phyloP scores from a whole-genome alignment of 2,888 invertebrate species.

The Drosophila glabriapex region DNA sequence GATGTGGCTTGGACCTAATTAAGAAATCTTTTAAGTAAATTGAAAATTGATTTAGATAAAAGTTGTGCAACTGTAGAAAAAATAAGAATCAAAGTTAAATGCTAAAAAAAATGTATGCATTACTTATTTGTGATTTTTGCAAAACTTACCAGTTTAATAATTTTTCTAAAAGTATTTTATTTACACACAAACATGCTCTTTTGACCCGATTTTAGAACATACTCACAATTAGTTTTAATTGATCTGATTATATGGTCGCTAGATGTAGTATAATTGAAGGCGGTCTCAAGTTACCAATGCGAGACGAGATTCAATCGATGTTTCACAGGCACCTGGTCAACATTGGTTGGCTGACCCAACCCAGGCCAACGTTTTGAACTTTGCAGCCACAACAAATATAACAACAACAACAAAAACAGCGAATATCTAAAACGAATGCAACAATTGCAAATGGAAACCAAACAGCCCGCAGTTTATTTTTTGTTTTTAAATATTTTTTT shows the following conservation, averaged over 20 bases:
- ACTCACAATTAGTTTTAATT: conserved; percentile 70
- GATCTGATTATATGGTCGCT: conserved; percentile 65
- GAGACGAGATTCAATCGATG: conserved; percentile 63
- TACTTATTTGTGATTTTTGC: neutral
- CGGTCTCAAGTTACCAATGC: conserved; percentile 54
- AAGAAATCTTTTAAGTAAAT: conserved; percentile 1
- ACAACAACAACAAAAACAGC: conserved; percentile 24
- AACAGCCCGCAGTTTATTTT: conserved; percentile 61
- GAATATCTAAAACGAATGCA: conserved; percentile 42
- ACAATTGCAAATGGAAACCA: conserved; percentile 57
- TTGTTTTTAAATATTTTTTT: conserved; percentile 20
- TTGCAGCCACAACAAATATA: conserved; percentile 31
- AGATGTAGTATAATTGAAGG: conserved; percentile 33
- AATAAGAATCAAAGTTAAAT: neutral
- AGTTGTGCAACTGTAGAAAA: neutral
- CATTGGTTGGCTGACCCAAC: conserved; percentile 70
- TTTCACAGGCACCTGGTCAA: conserved; percentile 74
- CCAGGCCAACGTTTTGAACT: conserved; percentile 67
- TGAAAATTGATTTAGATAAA: neutral
- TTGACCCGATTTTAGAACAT: conserved; percentile 21
- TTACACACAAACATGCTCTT: conserved; percentile 1
- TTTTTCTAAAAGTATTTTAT: neutral
- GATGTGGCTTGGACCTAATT: neutral
- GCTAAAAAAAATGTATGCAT: neutral
- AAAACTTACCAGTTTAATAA: neutral